Evolutionary conservation across 2,888 invertebrate genomes (phyloP).

Genomic region (Tetragnatha montana): DNA sequence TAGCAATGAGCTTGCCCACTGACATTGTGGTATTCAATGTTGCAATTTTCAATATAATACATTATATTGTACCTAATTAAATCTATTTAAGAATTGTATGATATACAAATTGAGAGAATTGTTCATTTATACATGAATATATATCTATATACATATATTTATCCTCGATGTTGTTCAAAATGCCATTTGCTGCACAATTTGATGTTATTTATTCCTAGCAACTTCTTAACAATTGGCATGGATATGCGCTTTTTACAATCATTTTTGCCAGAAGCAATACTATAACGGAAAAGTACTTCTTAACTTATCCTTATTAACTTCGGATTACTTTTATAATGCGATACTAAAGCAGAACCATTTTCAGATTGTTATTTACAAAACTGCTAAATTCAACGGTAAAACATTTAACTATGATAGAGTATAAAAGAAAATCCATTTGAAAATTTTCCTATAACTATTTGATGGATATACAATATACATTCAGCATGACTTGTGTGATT

Average conservation of each 20-base stretch:
- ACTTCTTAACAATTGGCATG: slow-evolving; percentile 40
- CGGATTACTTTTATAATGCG: too few species aligned
- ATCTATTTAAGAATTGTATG: slow-evolving; percentile 46
- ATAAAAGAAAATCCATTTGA: too few species aligned
- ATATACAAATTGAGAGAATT: slow-evolving; percentile 42
- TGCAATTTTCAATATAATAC: slow-evolving; percentile 30
- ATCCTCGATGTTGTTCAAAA: slow-evolving; percentile 35
- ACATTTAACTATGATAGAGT: too few species aligned
- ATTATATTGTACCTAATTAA: slow-evolving; percentile 31
- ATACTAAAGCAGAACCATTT: too few species aligned
- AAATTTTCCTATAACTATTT: too few species aligned
- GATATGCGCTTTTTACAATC: not conserved
- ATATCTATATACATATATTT: slow-evolving; percentile 15
- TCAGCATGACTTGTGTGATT: too few species aligned
- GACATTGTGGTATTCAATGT: slow-evolving; percentile 48
- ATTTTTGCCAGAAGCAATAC: too few species aligned
- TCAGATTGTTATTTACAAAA: too few species aligned
- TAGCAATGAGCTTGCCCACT: slow-evolving; percentile 42
- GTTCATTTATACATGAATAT: slow-evolving; percentile 40
- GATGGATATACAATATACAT: too few species aligned
- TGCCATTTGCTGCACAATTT: slow-evolving; percentile 34
- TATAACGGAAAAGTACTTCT: too few species aligned
- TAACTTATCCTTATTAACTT: too few species aligned
- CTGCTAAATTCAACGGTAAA: too few species aligned
- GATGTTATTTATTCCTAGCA: not conserved